phyloP scores from a whole-genome alignment of 2,113 vertebrate genomes.

The Pristiophorus japonicus region DNA sequence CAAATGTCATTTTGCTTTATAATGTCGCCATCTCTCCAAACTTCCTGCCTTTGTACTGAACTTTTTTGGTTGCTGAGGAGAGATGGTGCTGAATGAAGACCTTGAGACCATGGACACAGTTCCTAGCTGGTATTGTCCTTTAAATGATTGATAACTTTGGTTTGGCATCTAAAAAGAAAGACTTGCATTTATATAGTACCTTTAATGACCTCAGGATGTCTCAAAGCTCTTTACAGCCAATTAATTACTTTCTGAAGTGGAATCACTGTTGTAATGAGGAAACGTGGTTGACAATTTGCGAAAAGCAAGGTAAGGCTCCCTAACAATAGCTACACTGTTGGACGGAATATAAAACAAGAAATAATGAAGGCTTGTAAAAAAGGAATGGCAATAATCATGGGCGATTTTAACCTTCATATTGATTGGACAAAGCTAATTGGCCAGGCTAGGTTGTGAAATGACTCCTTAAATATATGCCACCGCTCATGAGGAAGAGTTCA shows the following conservation, averaged over 20 bases:
- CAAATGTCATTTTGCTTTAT: constrained; percentile 8
- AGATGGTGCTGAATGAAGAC: neutral
- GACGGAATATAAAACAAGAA: too few species aligned
- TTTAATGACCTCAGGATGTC: neutral
- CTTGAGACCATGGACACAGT: neutral
- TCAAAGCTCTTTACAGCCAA: neutral
- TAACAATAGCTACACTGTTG: too few species aligned
- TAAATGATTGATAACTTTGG: neutral
- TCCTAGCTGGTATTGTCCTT: neutral
- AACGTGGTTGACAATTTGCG: neutral
- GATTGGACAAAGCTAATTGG: too few species aligned
- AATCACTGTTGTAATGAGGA: neutral
- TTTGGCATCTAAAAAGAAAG: neutral
- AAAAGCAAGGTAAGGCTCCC: neutral
- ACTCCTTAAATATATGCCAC: too few species aligned
- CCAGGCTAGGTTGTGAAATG: too few species aligned
- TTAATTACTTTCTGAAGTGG: neutral
- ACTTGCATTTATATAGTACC: neutral
- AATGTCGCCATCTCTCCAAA: neutral
- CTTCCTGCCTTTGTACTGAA: neutral
- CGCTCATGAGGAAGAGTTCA: too few species aligned
- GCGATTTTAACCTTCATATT: too few species aligned
- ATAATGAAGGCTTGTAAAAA: too few species aligned
- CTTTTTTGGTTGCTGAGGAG: neutral
- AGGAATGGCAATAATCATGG: too few species aligned